These are phyloP conservation scores for Peribatodes rhomboidaria DNA, from an alignment of 2,888 invertebrate genomes.

Conservation along the genomic window DNA sequence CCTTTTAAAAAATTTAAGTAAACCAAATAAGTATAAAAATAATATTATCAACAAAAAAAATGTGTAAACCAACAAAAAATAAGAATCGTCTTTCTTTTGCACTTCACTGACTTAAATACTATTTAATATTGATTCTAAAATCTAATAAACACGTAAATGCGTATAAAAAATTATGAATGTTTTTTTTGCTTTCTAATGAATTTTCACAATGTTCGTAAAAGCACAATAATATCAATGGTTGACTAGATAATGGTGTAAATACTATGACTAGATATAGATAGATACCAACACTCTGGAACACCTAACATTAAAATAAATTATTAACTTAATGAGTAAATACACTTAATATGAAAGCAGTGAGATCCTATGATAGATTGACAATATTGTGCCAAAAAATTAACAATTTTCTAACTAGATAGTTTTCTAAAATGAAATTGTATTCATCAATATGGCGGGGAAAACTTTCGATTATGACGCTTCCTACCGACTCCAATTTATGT, in stretches of 20 bases:
- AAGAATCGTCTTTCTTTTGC: not conserved
- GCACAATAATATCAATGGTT: not conserved
- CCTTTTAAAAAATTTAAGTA: constrained; percentile 7
- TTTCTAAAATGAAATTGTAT: constrained; percentile 1
- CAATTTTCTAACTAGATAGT: constrained; percentile 2
- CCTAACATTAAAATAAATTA: constrained; percentile 12
- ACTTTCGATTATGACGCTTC: not conserved
- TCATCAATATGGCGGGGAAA: constrained; percentile 1
- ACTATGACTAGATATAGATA: constrained; percentile 13
- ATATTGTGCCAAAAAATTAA: constrained; percentile 6
- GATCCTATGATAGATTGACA: constrained; percentile 1
- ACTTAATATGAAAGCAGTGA: not conserved
- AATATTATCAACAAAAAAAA: constrained; percentile 36
- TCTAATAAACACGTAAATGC: constrained; percentile 1
- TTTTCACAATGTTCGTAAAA: constrained; percentile 2
- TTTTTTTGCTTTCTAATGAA: not conserved
- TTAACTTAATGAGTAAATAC: constrained; percentile 4
- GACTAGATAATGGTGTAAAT: constrained; percentile 8
- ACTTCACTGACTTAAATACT: not conserved
- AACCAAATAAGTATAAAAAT: constrained; percentile 13
- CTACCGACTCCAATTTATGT: not conserved
- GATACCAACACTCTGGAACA: no score
- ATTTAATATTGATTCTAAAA: not conserved
- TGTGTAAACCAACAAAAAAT: constrained; percentile 16
- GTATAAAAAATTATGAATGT: not conserved